These are phyloP conservation scores for Mimachlamys varia DNA, from an alignment of 2,888 invertebrate species.

Conservation along the genomic window DNA sequence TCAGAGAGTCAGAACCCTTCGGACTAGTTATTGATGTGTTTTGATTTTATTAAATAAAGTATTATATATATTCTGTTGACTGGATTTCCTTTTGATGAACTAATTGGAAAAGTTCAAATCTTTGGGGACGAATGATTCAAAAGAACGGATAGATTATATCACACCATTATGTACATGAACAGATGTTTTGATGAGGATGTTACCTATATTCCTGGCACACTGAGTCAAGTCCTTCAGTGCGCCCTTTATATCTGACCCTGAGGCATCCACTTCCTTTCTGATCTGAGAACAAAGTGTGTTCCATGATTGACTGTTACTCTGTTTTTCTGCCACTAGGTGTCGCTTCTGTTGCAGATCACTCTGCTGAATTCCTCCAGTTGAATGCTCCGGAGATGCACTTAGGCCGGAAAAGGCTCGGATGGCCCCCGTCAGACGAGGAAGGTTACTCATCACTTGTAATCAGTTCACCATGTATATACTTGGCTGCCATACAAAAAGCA, in stretches of 20 bases:
- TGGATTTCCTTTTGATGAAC: too few relatives aligned
- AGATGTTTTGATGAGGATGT: not conserved
- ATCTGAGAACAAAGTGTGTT: constrained; percentile 60
- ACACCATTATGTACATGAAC: too few relatives aligned
- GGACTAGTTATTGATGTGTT: too few relatives aligned
- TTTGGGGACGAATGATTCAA: too few relatives aligned
- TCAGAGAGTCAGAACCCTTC: too few relatives aligned
- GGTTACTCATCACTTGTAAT: constrained; percentile 56
- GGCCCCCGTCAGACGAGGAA: constrained; percentile 72
- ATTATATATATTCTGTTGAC: too few relatives aligned
- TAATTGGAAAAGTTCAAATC: too few relatives aligned
- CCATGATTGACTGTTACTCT: constrained; percentile 69
- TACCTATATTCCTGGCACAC: constrained; percentile 69
- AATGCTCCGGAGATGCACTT: constrained; percentile 49
- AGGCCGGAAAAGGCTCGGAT: constrained; percentile 69
- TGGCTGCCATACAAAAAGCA: not conserved
- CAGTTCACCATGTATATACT: not conserved
- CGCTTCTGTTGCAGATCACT: constrained; percentile 66
- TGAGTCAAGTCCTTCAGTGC: constrained; percentile 66
- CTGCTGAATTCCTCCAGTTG: constrained; percentile 42
- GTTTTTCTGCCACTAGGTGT: constrained; percentile 64
- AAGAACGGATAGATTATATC: too few relatives aligned
- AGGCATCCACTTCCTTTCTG: constrained; percentile 59
- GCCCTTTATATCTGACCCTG: constrained; percentile 60
- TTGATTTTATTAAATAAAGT: too few relatives aligned